Evolutionary conservation across 2,888 invertebrate genomes (phyloP).

Genomic region (Andrena camellia): DNA sequence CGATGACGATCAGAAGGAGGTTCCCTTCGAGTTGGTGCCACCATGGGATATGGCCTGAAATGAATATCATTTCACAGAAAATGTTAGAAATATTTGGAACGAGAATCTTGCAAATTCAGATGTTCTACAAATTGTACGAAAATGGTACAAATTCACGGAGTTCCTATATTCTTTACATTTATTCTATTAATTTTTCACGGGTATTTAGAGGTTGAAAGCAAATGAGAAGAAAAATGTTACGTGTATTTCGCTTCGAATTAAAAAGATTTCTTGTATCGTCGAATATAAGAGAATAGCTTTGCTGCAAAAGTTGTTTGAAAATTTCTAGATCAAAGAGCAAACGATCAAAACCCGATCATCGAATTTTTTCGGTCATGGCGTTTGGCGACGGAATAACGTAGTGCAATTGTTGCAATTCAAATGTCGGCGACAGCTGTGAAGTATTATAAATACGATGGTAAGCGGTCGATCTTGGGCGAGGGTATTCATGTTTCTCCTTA

Average conservation of each 20-base stretch:
- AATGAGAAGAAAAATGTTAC: no score
- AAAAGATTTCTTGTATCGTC: background rate
- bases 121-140: no score
- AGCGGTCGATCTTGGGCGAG: background rate
- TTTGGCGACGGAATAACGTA: slow-evolving; percentile 12
- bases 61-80: background rate
- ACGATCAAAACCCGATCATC: background rate
- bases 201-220: no score
- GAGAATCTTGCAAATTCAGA: background rate
- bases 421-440: slow-evolving; percentile 34
- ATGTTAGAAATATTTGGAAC: background rate
- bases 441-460: slow-evolving; percentile 34
- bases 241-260: background rate
- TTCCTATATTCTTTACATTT: no score
- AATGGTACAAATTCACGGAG: no score
- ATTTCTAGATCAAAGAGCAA: background rate
- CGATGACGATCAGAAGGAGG: slow-evolving; percentile 91
- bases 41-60: slow-evolving; percentile 92
- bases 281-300: background rate
- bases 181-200: no score
- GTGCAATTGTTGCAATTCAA: slow-evolving; percentile 33
- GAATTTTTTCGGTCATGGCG: background rate
- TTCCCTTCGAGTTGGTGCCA: slow-evolving; percentile 92
- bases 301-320: background rate
- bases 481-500: slow-evolving; percentile 29